Evolutionary conservation across 1,140 invertebrate species (phyloP).

Genomic region (Drusus annulatus): DNA sequence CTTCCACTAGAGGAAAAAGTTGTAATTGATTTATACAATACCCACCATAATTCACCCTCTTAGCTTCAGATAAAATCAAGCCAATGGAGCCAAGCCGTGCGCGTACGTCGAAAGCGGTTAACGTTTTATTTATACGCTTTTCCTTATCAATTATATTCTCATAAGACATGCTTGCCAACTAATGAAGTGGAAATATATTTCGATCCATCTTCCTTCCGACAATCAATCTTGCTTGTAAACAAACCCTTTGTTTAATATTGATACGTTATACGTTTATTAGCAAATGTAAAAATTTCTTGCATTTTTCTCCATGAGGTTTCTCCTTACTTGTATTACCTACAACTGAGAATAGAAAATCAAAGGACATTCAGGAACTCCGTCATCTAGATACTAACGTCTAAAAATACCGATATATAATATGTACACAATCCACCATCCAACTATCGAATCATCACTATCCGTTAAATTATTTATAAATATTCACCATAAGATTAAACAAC

Average conservation of each 20-base stretch:
- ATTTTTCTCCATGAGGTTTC: background rate
- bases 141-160: conserved; percentile 48
- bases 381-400: too few relatives aligned
- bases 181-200: conserved; percentile 52
- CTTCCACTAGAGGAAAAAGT: too few relatives aligned
- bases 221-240: conserved; percentile 38
- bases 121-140: conserved; percentile 31
- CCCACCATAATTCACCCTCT: background rate
- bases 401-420: too few relatives aligned
- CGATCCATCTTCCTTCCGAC: conserved; percentile 40
- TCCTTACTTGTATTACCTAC: background rate
- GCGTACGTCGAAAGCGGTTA: background rate
- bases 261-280: conserved; percentile 11
- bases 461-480: too few relatives aligned
- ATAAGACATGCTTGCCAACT: conserved; percentile 40
- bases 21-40: conserved; percentile 3
- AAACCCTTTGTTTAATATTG: conserved; percentile 51
- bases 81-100: background rate
- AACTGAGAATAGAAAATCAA: too few relatives aligned
- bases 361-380: too few relatives aligned
- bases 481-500: too few relatives aligned
- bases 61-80: background rate
- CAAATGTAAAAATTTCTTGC: background rate
- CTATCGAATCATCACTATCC: background rate
- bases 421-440: too few relatives aligned